These are phyloP conservation scores for Leptocoma aspasia DNA, from an alignment of 2,113 vertebrate species.

Conservation along the genomic window DNA sequence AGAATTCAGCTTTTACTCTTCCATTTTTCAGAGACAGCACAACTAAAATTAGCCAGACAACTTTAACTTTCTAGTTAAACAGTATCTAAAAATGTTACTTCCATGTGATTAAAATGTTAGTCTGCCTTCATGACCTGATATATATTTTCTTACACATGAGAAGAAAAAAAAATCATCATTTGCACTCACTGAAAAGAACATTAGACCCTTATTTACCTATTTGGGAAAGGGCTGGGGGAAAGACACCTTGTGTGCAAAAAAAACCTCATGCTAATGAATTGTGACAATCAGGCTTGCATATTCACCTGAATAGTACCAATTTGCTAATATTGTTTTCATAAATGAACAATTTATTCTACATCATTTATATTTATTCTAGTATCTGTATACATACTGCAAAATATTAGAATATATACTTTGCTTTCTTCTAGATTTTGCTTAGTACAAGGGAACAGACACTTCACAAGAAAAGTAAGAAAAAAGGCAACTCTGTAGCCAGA, in stretches of 20 bases:
- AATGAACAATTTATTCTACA: not conserved
- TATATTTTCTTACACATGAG: not conserved
- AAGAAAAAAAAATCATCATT: not conserved
- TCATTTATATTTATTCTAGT: not conserved
- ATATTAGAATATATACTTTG: not conserved
- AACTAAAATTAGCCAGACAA: not conserved
- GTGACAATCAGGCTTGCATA: not conserved
- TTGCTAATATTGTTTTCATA: not conserved
- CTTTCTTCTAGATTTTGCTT: not conserved
- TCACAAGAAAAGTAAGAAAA: not conserved
- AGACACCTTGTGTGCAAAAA: not conserved
- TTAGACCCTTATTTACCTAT: not conserved
- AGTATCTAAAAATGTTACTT: not conserved
- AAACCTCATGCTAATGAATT: not conserved
- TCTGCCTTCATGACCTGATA: not conserved
- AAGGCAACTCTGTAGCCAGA: not conserved
- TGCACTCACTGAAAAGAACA: not conserved
- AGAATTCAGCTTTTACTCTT: not conserved
- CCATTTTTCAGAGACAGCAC: not conserved
- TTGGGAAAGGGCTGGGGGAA: accelerated
- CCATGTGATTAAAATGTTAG: not conserved
- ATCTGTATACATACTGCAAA: not conserved
- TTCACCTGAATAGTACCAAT: not conserved
- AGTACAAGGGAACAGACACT: not conserved
- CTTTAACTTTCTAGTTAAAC: not conserved